Base-by-base conservation (phyloP, 2,888 invertebrate genomes). In the Caenorhabditis imperialis region DNA sequence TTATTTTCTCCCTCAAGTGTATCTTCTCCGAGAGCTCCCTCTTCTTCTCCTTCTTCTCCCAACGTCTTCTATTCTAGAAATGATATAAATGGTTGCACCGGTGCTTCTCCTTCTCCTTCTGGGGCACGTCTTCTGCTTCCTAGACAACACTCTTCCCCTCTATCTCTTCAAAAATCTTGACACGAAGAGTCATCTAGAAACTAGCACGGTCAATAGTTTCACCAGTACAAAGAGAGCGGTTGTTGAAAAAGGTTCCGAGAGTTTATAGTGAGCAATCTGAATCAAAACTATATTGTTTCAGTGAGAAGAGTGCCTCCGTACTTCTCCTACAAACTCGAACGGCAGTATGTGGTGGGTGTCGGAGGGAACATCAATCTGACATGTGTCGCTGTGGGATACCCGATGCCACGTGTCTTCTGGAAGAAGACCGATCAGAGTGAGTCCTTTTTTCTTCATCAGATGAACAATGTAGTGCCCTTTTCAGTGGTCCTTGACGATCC, bases 321-420 rank as follows among this genome's bases (percentile, higher is more conserved):
- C 88, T 99, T 99, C 90, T 94, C 96, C 14, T 94, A 94, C 78
- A 94, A 94, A 20, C 96, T 97, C 72, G 93, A 94, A 42, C 91
- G 92, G 12, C 90, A 93, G 54, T 93, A 92, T 81, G 95, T 96
- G 88, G 96, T 98, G 57, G 94, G 94, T 92, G 91, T 96, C 53
- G 96, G 96, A 14, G 93, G 93, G 0, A 93, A 93, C 88, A 91
- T 97, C 82, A 97, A 95, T 89, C 91, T 99, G 80, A 95, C 95
- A 65, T 99, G 99, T 89, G 95, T 96, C 61, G 98, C 98, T 10
- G 94, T 95, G 30, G 98, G 99, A 20, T 95, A 97, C 0, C 98
- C 98, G 6, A 96, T 98, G 96, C 99, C 98, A 1, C 93, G 92
- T 84, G 96, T 99, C 60, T 95, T 94, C 90, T 91, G 90, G 90